Evolutionary conservation across 2,797 vertebrate genomes (phyloP), one percentile per base, ranked within the genome.

Genomic region (Psittacula echo): DNA sequence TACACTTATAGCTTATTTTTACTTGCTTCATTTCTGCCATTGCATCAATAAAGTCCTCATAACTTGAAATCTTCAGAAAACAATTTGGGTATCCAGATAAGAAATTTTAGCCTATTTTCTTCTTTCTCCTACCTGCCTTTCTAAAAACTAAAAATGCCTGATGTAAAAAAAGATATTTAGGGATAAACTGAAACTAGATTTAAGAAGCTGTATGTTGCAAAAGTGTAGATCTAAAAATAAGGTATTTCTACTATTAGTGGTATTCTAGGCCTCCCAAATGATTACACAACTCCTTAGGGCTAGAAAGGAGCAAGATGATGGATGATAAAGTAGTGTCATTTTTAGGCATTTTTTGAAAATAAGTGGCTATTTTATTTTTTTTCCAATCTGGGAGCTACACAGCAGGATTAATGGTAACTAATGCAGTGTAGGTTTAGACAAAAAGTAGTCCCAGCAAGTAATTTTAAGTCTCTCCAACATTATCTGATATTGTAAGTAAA

Each of bases 361-460:
- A 94, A 95, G 54, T 87, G 90, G 64, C 65, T n/a, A 4, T n/a
- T 22, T 17, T 93, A 79, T 95, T 95, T 97, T 95, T 90, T 87
- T 85, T 92, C 64, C 71, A 85, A 74, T 96, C 89, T 95, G 84
- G 53, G 67, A 74, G 51, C 67, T 67, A 50, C 48, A 65, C 45
- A 68, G 65, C 78, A 74, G 78, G 91, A 93, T 95, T 96, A 95
- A 92, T 95, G 92, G 90, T 85, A 93, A 95, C 86, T 95, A 96
- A 97, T 95, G 94, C 61, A 82, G 37, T 65, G 64, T 62, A 89
- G 81, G 32, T 94, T 93, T 94, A 92, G 81, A 92, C 72, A 76
- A 90, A 78, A 92, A 87, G 56, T 80, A 83, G 47, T 68, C 29
- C 41, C 78, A 93, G 65, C 34, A 68, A 85, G 81, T 75, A 93